Conservation (phyloP, 1,140 invertebrate genomes). For the Pseudachorutes palmiensis region DNA sequence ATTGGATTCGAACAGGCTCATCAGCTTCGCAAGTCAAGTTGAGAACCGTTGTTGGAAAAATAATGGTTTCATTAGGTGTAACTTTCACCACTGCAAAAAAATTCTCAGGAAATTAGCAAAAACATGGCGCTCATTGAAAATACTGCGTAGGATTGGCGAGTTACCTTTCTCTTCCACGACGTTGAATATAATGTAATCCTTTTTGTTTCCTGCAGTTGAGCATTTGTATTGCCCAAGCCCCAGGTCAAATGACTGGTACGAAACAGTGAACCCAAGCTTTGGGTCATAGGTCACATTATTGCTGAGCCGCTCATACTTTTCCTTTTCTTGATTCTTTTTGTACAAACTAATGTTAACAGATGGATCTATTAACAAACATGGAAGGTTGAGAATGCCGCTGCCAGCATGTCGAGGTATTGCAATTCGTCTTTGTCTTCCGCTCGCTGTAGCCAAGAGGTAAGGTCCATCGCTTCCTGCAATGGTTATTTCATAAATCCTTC, state of each 20-base stretch:
- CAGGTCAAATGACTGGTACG: background rate
- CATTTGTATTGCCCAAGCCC: slow-evolving; percentile 17
- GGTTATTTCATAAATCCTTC: too few species aligned
- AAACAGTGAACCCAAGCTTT: background rate
- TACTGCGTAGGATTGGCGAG: background rate
- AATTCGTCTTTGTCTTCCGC: background rate
- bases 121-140: background rate
- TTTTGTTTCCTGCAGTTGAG: background rate
- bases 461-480: background rate
- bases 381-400: background rate
- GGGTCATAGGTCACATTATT: background rate
- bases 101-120: slow-evolving; percentile 1
- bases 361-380: slow-evolving; percentile 12
- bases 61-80: slow-evolving; percentile 11
- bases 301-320: background rate
- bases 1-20: slow-evolving; percentile 23
- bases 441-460: background rate
- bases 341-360: background rate
- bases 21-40: slow-evolving; percentile 29
- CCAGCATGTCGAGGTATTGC: background rate
- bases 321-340: slow-evolving; percentile 11
- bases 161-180: slow-evolving; percentile 25
- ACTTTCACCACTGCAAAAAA: slow-evolving; percentile 2
- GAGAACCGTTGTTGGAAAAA: slow-evolving; percentile 16
- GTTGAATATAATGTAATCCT: slow-evolving; percentile 17